Evolutionary conservation across 1,140 invertebrate species (phyloP).

Genomic region (Ceratina calcarata): DNA sequence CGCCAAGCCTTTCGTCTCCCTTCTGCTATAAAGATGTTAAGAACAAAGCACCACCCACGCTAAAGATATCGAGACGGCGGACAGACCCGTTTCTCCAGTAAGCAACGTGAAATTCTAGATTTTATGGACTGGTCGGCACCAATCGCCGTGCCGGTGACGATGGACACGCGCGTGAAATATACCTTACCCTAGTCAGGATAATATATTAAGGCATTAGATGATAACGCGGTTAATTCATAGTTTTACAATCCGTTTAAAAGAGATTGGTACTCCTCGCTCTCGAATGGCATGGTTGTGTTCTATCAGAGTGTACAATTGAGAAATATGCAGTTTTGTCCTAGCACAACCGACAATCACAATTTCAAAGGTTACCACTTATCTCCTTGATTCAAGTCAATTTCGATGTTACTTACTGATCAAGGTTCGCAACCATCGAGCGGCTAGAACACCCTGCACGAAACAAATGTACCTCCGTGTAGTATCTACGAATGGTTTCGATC

Average conservation of each 20-base stretch:
- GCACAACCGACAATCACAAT: not conserved
- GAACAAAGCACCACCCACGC: constrained; percentile 62
- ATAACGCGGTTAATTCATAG: constrained; percentile 15
- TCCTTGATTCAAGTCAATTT: not conserved
- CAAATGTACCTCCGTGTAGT: constrained; percentile 36
- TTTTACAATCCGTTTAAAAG: not conserved
- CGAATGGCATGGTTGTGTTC: not conserved
- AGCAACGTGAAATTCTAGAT: constrained; percentile 56
- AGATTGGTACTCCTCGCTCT: not conserved
- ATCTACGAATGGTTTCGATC: constrained; percentile 60
- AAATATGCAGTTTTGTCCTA: not conserved
- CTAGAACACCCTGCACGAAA: not conserved
- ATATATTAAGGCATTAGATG: not conserved
- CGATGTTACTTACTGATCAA: not conserved
- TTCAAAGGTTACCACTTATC: not conserved
- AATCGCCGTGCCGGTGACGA: constrained; percentile 6
- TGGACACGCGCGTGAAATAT: constrained; percentile 25
- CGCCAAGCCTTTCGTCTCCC: constrained; percentile 33
- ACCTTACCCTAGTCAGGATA: not conserved
- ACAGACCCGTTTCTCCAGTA: constrained; percentile 50
- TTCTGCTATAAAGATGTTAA: constrained; percentile 62
- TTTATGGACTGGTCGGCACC: constrained; percentile 25
- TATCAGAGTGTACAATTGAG: no score
- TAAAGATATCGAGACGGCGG: constrained; percentile 53
- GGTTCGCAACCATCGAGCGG: no score